Evolutionary conservation across 1,140 invertebrate genomes (phyloP).

Genomic region (Penaeus indicus): DNA sequence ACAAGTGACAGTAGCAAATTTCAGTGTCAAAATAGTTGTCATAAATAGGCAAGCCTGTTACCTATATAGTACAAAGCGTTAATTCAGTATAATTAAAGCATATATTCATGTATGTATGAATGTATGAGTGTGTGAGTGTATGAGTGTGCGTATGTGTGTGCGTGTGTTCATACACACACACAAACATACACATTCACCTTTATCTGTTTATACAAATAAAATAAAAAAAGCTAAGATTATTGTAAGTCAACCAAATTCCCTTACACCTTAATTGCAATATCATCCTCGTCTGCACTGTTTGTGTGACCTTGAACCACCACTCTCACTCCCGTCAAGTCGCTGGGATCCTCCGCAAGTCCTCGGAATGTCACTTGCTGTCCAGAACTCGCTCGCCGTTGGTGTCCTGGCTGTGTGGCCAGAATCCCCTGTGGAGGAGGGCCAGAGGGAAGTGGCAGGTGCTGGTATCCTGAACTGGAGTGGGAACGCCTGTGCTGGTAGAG

Average conservation of each 20-base stretch:
- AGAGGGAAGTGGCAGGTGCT: conserved; percentile 46
- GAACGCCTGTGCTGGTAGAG: conserved; percentile 60
- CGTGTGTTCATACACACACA: not conserved
- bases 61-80: conserved; percentile 25
- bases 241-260: no score
- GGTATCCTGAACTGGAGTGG: conserved; percentile 63
- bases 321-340: conserved; percentile 43
- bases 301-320: conserved; percentile 41
- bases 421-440: conserved; percentile 40
- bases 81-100: conserved; percentile 25
- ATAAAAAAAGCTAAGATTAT: no score
- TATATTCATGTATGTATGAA: no score
- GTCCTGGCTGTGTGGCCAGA: conserved; percentile 45
- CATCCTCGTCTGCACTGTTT: conserved; percentile 39
- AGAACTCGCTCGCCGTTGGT: conserved; percentile 60
- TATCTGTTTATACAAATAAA: no score
- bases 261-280: conserved; percentile 55
- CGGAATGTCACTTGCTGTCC: conserved; percentile 58
- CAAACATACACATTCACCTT: conserved; percentile 1
- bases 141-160: not conserved
- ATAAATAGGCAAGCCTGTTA: conserved; percentile 26
- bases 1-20: conserved; percentile 25
- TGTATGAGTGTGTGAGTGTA: no score
- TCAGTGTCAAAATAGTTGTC: conserved; percentile 1
- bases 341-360: conserved; percentile 38